Evolutionary conservation across 2,113 vertebrate species (phyloP), one percentile per base, ranked within the genome.

Genomic region (Pungitius pungitius): DNA sequence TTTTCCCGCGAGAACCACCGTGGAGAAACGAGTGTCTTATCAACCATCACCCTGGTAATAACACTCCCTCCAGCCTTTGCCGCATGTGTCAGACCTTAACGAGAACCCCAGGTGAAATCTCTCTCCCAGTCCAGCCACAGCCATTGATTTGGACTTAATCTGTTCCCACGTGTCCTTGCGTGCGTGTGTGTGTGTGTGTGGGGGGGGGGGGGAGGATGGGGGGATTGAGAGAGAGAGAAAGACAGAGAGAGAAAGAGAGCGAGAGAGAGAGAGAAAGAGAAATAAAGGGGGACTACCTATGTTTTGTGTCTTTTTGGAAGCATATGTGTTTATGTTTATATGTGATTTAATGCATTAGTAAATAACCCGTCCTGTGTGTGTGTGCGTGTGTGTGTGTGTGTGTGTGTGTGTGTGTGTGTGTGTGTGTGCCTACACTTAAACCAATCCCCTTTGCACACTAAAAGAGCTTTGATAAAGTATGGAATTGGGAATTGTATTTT

Each of bases 21-120:
- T 92, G 93, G 94, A 93, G 93, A 94, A 95, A 93, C 93, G 90
- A 87, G 93, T 92, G 87, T 95, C 95, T 96, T 95, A 96, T 96
- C 96, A 94, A 93, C 92, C 85, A 94, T 94, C 95, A 94, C 93
- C 94, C 91, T 91, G 94, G 93, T 87, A 93, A 88, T 93, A 94
- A 94, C 93, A 92, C 93, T 94, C 93, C 94, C 94, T 88, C 80
- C 84, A 94, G 94, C 94, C 87, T 90, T 92, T 90, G 89, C 92
- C 81, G 90, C 92, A 92, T 91, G 93, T 93, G 93, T 93, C 93
- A 91, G 92, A 84, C 93, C 93, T 93, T 94, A 95, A 95, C 94
- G 91, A 94, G 94, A 94, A 94, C 91, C 93, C 89, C 68, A 92
- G 92, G 91, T 93, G 92, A 95, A 94, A 94, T 94, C 93, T 94